Evolutionary conservation across 2,888 invertebrate genomes (phyloP), one percentile per base, ranked within the genome.

Genomic region (Hoplodrina blanda): DNA sequence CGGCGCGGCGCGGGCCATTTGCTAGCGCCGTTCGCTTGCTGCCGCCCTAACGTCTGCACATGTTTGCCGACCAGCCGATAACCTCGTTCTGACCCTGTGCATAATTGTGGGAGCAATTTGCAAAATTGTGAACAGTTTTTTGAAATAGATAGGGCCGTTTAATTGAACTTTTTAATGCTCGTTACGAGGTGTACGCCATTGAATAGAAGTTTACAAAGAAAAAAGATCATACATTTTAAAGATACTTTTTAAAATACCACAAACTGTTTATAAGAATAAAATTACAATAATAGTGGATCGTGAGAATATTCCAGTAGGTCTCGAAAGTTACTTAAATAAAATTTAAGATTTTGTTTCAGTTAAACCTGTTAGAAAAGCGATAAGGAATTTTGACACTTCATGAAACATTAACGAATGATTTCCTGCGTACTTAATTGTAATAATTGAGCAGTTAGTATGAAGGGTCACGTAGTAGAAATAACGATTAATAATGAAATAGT

Each of bases 31-130:
- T 20, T 71, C 72, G 66, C 62, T 57, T 60, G 69, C 76, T 71
- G 79, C 70, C 82, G 78, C 82, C 82, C 73, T 69, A 61, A 67
- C 78, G 81, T 85, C 83, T 81, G 84, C 79, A 81, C 74, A 81
- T 86, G 81, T 84, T 81, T 76, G 74, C 67, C 59, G 55, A 73
- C 74, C 62, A 78, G 61, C 73, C 73, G 85, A 80, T 86, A 81
- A 86, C 83, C 80, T 78, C 77, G 61, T 44, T 52, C 44, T 69
- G 76, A 77, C 73, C 76, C 71, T 69, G 70, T 59, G 73, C 78
- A 76, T 82, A 74, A 84, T 84, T 82, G 71, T 72, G 59, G 59
- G 52, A 62, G 75, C 73, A 70, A 71, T 81, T 83, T 77, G 65
- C 69, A 17, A 66, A 63, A 68, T 78, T 68, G 60, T 50, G 30